phyloP scores from a whole-genome alignment of 1,140 invertebrate species.

The Zophobas morio region DNA sequence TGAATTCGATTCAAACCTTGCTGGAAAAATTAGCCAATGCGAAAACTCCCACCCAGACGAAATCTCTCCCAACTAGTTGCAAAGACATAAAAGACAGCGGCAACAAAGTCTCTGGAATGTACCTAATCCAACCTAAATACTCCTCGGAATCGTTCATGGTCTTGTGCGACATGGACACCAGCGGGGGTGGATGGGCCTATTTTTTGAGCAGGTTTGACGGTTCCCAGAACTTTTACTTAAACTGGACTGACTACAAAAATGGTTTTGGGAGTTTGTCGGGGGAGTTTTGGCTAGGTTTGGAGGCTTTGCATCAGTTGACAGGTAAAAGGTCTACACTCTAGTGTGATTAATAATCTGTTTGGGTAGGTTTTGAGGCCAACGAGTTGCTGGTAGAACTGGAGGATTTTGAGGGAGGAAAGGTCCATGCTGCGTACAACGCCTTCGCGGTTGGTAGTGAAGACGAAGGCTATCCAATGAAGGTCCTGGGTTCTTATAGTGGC shows the following conservation, averaged over 20 bases:
- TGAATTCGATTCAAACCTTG: too few species aligned
- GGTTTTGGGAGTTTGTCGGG: constrained; percentile 69
- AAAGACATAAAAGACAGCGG: too few species aligned
- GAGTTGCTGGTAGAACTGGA: constrained; percentile 76
- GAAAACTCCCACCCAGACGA: too few species aligned
- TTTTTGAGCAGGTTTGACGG: constrained; percentile 75
- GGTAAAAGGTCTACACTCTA: constrained; percentile 1
- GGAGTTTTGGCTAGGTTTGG: constrained; percentile 69
- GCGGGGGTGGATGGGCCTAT: constrained; percentile 74
- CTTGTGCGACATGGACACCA: constrained; percentile 73
- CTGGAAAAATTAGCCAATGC: too few species aligned
- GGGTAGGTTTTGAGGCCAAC: constrained; percentile 57
- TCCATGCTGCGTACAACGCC: constrained; percentile 74
- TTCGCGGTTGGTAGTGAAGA: constrained; percentile 77
- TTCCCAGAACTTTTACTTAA: constrained; percentile 73
- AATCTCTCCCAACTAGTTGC: too few species aligned
- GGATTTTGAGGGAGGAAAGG: constrained; percentile 72
- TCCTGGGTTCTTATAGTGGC: constrained; percentile 75
- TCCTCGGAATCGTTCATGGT: constrained; percentile 72
- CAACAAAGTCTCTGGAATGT: too few species aligned
- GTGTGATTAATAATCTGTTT: constrained; percentile 36
- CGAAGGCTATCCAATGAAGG: constrained; percentile 76
- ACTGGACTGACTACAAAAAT: constrained; percentile 75
- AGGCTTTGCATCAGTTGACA: constrained; percentile 66
- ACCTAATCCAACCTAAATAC: too few species aligned